Evolutionary conservation across 2,797 vertebrate genomes (phyloP), one percentile per base, ranked within the genome.

Genomic region (Bradypodion pumilum): DNA sequence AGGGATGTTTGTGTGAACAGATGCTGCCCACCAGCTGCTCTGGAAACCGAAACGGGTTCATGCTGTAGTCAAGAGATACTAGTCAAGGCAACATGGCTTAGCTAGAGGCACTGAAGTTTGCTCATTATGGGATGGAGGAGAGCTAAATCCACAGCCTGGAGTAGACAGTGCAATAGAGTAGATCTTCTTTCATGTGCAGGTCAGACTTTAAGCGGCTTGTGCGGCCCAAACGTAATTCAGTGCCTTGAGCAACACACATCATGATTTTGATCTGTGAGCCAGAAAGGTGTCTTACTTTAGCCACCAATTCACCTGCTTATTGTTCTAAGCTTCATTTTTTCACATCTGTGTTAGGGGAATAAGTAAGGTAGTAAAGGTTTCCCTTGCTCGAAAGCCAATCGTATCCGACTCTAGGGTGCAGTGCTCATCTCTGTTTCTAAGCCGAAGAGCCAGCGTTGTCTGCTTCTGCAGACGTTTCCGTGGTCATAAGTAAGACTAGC

Each of bases 1-100:
- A 9, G 65, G 65, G 52, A 21, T 25, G 25, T 76, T 76, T 85
- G 84, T 81, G 62, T 85, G 84, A 81, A 76, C 84, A 85, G 84
- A 81, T 81, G 84, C 66, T 69, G 19, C 52, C 49, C 25, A 78
- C 63, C 73, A 32, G 84, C 78, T 85, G 78, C 79, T 81, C 25
- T 70, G 73, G 78, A 76, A 80, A 76, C 69, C 1, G 9, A 27
- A 49, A 32, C 4, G 46, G 40, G 35, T 32, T 35, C 16, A 16
- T 68, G 81, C 82, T 59, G 74, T 44, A 68, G 63, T 19, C 49
- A 77, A 69, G 65, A 77, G 63, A n/a, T 35, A n/a, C 3, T 9
- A n/a, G n/a, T n/a, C n/a, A n/a, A n/a, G 63, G 35, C 65, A 56
- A 56, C 10, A 35, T 63, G 63, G 15, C 44, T 76, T 76, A 7